phyloP scores from a whole-genome alignment of 2,888 invertebrate species.

The Drosophila quinaria region DNA sequence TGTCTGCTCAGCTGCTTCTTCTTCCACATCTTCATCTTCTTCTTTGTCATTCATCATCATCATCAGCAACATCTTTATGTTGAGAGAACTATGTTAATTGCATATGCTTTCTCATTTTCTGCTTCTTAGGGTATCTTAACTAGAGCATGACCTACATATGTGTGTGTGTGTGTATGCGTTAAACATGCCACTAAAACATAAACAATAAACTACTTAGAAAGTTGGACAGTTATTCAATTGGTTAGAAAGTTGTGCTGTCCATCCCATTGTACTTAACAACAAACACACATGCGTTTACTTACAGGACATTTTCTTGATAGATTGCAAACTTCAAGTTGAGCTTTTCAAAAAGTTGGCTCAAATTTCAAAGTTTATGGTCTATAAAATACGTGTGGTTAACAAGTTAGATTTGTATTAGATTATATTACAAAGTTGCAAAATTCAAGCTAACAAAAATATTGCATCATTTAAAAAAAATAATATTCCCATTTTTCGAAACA shows the following conservation, averaged over 20 bases:
- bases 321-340: not conserved
- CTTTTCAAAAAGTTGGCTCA: not conserved
- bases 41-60: not conserved
- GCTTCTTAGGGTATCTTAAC: conserved; percentile 36
- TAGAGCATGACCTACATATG: conserved; percentile 75
- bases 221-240: conserved; percentile 26
- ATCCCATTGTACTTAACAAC: conserved; percentile 7
- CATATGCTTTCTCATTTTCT: conserved; percentile 16
- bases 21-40: not conserved
- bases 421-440: not conserved
- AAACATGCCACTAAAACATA: conserved; percentile 42
- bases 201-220: conserved; percentile 34
- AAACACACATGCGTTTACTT: not conserved
- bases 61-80: conserved; percentile 6
- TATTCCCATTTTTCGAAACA: no score
- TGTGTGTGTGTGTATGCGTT: conserved; percentile 6
- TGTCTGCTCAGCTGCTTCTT: conserved; percentile 15
- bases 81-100: conserved; percentile 53
- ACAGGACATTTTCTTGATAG: conserved; percentile 9
- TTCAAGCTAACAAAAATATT: no score
- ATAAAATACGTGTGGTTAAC: not conserved
- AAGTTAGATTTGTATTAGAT: not conserved
- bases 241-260: not conserved
- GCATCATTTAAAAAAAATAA: no score
- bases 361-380: not conserved